Percentiles rank a stretch among this genome's conserved stretches.
phyloP scores from a whole-genome alignment of 2,888 invertebrate genomes.

The Pandemis cinnamomeana region DNA sequence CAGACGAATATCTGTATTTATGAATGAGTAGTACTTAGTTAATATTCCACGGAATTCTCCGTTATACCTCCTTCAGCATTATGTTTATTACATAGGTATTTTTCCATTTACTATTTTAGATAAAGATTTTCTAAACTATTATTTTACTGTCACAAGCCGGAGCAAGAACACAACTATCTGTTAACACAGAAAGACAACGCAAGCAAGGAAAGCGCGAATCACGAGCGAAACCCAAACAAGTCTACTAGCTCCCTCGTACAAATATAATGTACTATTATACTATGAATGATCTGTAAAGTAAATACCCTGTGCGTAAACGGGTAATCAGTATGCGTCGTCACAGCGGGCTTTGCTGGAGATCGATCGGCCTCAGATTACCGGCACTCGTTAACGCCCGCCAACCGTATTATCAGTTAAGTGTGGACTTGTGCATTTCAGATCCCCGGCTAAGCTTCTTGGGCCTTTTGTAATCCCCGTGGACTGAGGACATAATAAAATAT shows the following conservation, averaged over 20 bases:
- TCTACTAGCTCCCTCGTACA: neutral
- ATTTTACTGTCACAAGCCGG: too few relatives aligned
- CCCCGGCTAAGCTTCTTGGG: conserved; percentile 12
- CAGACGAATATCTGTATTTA: too few relatives aligned
- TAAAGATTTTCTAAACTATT: too few relatives aligned
- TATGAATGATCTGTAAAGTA: conserved; percentile 13
- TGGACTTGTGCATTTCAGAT: conserved; percentile 8
- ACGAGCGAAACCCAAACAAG: neutral
- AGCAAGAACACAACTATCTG: too few relatives aligned
- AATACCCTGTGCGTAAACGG: conserved; percentile 2
- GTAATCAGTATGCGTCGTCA: conserved; percentile 32
- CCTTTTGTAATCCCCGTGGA: conserved; percentile 6
- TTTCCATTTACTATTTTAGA: too few relatives aligned
- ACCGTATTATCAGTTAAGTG: conserved; percentile 13
- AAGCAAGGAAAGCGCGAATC: neutral
- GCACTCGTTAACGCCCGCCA: conserved; percentile 18
- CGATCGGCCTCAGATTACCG: conserved; percentile 30
- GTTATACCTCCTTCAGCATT: too few relatives aligned
- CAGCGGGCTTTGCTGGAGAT: conserved; percentile 19
- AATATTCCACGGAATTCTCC: too few relatives aligned
- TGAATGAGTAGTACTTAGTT: too few relatives aligned
- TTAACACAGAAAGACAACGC: neutral
- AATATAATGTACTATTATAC: conserved; percentile 1
- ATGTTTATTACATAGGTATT: too few relatives aligned
- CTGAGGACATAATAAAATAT: conserved; percentile 23